Percentiles rank a stretch among this genome's conserved stretches.
phyloP scores from a whole-genome alignment of 1,140 invertebrate species.

The Drosophila ambigua region DNA sequence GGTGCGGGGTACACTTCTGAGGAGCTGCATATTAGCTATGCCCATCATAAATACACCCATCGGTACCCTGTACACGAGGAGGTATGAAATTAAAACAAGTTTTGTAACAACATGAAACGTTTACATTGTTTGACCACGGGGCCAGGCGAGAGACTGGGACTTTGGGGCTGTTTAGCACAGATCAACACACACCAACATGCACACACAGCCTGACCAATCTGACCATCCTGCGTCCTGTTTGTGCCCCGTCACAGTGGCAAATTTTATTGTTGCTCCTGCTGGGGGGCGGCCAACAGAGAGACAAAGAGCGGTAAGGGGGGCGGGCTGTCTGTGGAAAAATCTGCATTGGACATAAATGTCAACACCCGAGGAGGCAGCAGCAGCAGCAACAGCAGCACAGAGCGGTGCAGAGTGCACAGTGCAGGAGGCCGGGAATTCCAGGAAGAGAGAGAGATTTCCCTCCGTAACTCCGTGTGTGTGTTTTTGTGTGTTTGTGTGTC shows the following conservation, averaged over 20 bases:
- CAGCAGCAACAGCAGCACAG: conserved; percentile 1
- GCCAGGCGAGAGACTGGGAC: conserved; percentile 36
- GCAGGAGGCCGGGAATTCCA: not conserved
- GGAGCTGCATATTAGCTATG: too few species aligned
- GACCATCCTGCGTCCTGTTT: conserved; percentile 47
- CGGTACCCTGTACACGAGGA: conserved; percentile 31
- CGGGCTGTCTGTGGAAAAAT: conserved; percentile 65
- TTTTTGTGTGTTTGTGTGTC: conserved; percentile 10
- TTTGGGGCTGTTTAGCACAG: conserved; percentile 62
- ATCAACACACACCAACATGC: conserved; percentile 8
- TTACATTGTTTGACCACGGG: conserved; percentile 63
- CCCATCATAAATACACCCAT: not conserved
- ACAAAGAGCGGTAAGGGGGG: not conserved
- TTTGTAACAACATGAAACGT: conserved; percentile 80
- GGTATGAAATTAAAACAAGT: conserved; percentile 79
- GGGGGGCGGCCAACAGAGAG: conserved; percentile 2
- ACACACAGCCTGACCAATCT: conserved; percentile 17
- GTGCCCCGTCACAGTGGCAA: conserved; percentile 51
- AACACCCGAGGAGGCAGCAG: conserved; percentile 62
- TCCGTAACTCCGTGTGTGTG: not conserved
- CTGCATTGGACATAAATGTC: conserved; percentile 82
- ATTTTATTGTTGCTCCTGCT: conserved; percentile 69
- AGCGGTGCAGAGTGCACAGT: too few species aligned
- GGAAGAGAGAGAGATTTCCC: conserved; percentile 24
- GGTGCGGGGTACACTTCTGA: not conserved